Percentiles rank a stretch among this genome's conserved stretches.
Evolutionary conservation across 2,888 invertebrate genomes (phyloP).

Genomic region (Synanthedon andrenaeformis): DNA sequence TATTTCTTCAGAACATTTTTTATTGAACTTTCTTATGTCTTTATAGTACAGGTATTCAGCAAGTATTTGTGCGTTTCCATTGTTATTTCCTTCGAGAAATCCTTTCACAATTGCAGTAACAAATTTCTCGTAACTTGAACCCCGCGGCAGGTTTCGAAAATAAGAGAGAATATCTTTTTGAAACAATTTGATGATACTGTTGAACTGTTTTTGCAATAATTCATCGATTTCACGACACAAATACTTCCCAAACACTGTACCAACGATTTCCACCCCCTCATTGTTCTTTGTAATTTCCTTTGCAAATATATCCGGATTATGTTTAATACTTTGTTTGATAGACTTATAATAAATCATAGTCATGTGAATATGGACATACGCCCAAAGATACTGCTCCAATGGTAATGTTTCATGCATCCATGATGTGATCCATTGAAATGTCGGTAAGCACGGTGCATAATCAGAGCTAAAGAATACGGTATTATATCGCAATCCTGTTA

Average conservation of each 20-base stretch:
- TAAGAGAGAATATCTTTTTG: conserved; percentile 14
- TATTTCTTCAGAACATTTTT: neutral
- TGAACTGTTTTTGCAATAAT: conserved; percentile 24
- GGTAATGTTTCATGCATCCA: conserved; percentile 26
- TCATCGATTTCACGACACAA: conserved; percentile 25
- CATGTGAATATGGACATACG: conserved; percentile 26
- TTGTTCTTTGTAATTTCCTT: conserved; percentile 13
- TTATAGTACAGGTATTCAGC: neutral
- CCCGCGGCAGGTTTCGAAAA: conserved; percentile 10
- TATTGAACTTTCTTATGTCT: neutral
- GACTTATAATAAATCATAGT: conserved; percentile 37
- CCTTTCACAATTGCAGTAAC: conserved; percentile 2
- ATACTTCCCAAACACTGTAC: conserved; percentile 27
- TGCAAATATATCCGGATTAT: conserved; percentile 23
- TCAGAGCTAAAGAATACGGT: conserved; percentile 23
- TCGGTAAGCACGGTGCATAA: conserved; percentile 24
- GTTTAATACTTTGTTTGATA: conserved; percentile 22
- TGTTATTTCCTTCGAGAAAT: conserved; percentile 7
- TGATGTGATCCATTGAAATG: conserved; percentile 23
- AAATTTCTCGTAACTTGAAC: conserved; percentile 5
- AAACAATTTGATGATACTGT: conserved; percentile 30
- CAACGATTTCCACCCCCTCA: conserved; percentile 26
- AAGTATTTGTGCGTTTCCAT: neutral
- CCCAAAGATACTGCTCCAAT: conserved; percentile 23
- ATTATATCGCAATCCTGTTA: conserved; percentile 24